Base-by-base conservation (phyloP, 1,140 invertebrate genomes). In the Lordiphosa collinella region DNA sequence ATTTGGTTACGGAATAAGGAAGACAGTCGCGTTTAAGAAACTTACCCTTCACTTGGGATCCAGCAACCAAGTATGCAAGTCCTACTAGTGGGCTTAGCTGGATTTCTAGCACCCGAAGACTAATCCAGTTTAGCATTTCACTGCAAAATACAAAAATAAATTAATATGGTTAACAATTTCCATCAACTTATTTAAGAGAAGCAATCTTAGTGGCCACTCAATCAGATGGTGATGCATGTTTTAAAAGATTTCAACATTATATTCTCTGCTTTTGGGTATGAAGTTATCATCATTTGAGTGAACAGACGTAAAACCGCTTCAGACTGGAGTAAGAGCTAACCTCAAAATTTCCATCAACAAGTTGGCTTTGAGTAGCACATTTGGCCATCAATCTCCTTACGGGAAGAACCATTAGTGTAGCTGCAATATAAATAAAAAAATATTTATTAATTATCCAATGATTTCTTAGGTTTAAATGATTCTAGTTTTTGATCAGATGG, bases 141-240 rank as follows among this genome's bases (percentile, higher is more conserved):
- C 18, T 22, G 18, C 18, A 22, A 22, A 22, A 22, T 22, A 4
- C 4, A 3, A 22, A 22, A 25, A 25, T 6, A 25, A 5, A 25
- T 25, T 6, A 25, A 25, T 7, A 25, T 25, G 22, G 22, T 25
- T 25, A 25, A 25, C n/a, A n/a, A n/a, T n/a, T n/a, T n/a, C n/a
- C n/a, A n/a, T n/a, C n/a, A n/a, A n/a, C n/a, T n/a, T n/a, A n/a
- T 18, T 3, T 18, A 18, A 18, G 1, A 7, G 22, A 25, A 25
- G 22, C 22, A 46, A 10, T 16, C 36, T 47, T 38, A 25, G 6
- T 12, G 13, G 6, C 25, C 8, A 18, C 16, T 40, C 16, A 49
- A 35, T 69, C 74, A 79, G 73, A 79, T 79, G 74, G 74, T 79
- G 74, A 79, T 79, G 75, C 75, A 79, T 79, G 75, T 79, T 65